Evolutionary conservation across 2,888 invertebrate species (phyloP), one percentile per base, ranked within the genome.

Genomic region (Drosophila stalkeri): DNA sequence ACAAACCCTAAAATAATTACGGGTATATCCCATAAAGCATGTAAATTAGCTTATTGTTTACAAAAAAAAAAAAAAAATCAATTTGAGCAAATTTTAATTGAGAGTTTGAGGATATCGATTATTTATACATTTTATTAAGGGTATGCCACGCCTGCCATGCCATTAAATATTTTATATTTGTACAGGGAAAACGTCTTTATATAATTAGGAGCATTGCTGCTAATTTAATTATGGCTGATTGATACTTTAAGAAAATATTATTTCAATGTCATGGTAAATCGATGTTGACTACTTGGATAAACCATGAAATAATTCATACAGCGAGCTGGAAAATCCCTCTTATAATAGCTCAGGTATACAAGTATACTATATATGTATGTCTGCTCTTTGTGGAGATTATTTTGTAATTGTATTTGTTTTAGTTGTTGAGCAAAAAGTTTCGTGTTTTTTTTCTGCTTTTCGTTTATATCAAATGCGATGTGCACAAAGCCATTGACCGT

Each of bases 401-500:
- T 49, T 16, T 27, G 27, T 20, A 33, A 37, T 12, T 55, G 59
- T 51, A 52, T 62, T 39, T 75, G 20, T 52, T 71, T 71, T 57
- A 77, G 57, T 80, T 71, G 64, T 65, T 70, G 35, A 47, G 47
- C 46, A 62, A 77, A 31, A 77, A 35, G n/a, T 60, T 76, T 49
- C 20, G 37, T 67, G n/a, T n/a, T n/a, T 49, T 60, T 31, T 35
- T 63, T 59, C 16, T 16, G 33, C 33, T 60, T 44, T 43, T 51
- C 27, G 51, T 59, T 68, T 66, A 75, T 76, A 72, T 83, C 80
- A 80, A 80, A 80, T 69, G 62, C 79, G 79, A 37, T 68, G 68
- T 47, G 27, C 27, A 56, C 67, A 59, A 67, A 71, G 85, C 79
- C 90, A 78, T 81, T 85, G 85, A 85, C 90, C 85, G 90, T 70